These are phyloP conservation scores for Onychorhynchus coronatus DNA, from an alignment of 2,113 vertebrate species.

Conservation along the genomic window DNA sequence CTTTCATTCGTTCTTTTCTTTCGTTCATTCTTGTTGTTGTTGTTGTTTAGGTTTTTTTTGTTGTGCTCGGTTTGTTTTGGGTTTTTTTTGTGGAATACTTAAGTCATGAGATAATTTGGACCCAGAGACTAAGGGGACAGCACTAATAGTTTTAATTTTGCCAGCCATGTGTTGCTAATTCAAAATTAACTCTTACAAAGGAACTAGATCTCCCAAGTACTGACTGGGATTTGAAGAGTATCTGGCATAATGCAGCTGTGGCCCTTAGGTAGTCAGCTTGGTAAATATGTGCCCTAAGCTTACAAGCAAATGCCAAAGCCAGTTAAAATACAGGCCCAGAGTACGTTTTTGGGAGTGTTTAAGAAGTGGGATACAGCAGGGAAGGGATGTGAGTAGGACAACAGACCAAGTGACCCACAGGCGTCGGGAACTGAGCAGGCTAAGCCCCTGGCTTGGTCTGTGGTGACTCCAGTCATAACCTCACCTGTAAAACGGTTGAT, in stretches of 20 bases:
- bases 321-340: not conserved
- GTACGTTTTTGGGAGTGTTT: not conserved
- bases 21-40: too few relatives aligned
- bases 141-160: not conserved
- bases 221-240: not conserved
- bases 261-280: not conserved
- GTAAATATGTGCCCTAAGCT: not conserved
- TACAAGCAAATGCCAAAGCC: not conserved
- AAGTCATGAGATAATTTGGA: not conserved
- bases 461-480: not conserved
- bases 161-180: not conserved
- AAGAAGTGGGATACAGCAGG: not conserved
- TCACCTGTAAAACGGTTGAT: not conserved
- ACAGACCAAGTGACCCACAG: fast-evolving
- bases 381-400: not conserved
- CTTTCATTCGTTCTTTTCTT: too few relatives aligned
- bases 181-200: not conserved
- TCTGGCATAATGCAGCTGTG: fast-evolving
- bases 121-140: not conserved
- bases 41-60: too few relatives aligned
- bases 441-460: not conserved
- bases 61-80: too few relatives aligned
- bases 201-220: not conserved
- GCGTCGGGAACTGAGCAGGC: not conserved
- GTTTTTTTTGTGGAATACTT: not conserved